These are phyloP conservation scores for Eubucco bourcierii DNA, from an alignment of 2,113 vertebrate species.

Conservation along the genomic window DNA sequence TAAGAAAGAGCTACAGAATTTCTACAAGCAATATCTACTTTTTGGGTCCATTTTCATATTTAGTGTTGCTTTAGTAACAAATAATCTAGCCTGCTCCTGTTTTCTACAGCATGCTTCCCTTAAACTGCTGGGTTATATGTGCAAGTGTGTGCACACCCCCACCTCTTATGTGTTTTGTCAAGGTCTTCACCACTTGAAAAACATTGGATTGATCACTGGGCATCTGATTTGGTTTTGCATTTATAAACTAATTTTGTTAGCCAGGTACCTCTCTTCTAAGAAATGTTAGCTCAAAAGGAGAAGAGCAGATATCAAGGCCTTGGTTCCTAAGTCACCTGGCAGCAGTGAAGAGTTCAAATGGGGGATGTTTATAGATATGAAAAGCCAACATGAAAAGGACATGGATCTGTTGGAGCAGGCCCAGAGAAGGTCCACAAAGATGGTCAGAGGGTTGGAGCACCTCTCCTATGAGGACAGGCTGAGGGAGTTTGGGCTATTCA, in stretches of 20 bases:
- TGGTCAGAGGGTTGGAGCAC: too few species aligned
- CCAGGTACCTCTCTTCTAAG: not conserved
- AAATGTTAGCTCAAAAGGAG: not conserved
- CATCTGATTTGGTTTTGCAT: not conserved
- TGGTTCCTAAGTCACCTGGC: not conserved
- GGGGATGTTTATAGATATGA: not conserved
- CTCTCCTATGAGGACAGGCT: too few species aligned
- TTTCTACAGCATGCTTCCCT: not conserved
- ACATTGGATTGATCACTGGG: not conserved
- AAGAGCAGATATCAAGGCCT: not conserved
- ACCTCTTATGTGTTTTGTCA: not conserved
- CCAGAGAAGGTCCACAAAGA: too few species aligned
- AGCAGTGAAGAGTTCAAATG: not conserved
- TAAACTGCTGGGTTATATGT: not conserved
- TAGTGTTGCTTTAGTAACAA: not conserved
- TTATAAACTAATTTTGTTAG: not conserved
- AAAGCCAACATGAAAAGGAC: not conserved
- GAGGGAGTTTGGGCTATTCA: too few species aligned
- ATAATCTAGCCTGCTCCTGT: not conserved
- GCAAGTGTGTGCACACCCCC: fast-evolving
- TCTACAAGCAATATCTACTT: fast-evolving
- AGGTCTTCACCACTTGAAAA: not conserved
- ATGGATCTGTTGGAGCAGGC: too few species aligned
- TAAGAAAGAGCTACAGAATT: not conserved
- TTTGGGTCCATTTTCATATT: not conserved